phyloP scores from a whole-genome alignment of 2,888 invertebrate species.

The Tiliacea aurago region DNA sequence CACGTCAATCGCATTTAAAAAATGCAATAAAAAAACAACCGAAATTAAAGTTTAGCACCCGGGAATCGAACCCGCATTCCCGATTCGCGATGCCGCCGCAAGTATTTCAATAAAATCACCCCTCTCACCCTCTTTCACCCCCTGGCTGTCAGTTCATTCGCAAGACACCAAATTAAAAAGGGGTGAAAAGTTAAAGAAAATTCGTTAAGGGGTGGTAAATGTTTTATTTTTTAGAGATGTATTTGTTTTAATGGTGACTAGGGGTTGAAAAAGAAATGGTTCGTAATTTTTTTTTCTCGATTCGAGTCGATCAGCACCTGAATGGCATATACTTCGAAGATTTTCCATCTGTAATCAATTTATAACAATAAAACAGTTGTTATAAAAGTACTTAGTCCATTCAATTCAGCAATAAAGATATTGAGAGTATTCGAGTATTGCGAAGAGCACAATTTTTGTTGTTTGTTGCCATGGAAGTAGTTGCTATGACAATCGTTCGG shows the following conservation, averaged over 20 bases:
- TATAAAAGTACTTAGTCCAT: no score
- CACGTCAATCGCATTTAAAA: slow-evolving; percentile 42
- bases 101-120: slow-evolving; percentile 83
- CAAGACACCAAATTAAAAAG: slow-evolving; percentile 68
- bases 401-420: no score
- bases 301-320: no score
- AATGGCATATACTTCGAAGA: no score
- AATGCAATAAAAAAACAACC: slow-evolving; percentile 70
- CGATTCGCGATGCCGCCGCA: slow-evolving; percentile 84
- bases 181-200: slow-evolving; percentile 62
- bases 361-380: no score
- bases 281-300: no score
- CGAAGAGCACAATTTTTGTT: no score
- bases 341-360: no score
- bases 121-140: slow-evolving; percentile 47
- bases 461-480: no score
- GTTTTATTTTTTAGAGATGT: slow-evolving; percentile 21
- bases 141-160: slow-evolving; percentile 64
- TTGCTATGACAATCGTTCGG: no score
- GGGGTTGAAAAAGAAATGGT: not conserved
- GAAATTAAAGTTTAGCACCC: slow-evolving; percentile 75
- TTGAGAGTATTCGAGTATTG: no score
- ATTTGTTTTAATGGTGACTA: slow-evolving; percentile 20
- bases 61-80: slow-evolving; percentile 81
- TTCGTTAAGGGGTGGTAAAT: slow-evolving; percentile 36